Conservation (phyloP, 2,888 invertebrate genomes). For the Mimas tiliae region DNA sequence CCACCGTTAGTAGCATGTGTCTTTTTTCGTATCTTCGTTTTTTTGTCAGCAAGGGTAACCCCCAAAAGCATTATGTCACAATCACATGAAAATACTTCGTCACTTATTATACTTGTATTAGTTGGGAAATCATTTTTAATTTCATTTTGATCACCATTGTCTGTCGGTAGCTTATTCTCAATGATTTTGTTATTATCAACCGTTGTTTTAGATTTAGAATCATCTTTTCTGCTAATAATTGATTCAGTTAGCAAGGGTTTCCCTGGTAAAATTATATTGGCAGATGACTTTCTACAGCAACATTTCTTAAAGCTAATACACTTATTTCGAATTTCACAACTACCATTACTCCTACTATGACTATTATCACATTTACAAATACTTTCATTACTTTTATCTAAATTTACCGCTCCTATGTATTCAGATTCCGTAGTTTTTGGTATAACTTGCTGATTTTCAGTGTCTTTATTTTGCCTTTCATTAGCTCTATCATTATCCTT, state of each 20-base stretch:
- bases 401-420: constrained; percentile 65
- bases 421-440: constrained; percentile 56
- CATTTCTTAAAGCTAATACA: constrained; percentile 47
- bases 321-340: constrained; percentile 38
- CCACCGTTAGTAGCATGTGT: constrained; percentile 25
- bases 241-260: neutral
- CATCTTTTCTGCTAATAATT: neutral
- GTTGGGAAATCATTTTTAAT: neutral
- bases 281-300: constrained; percentile 41
- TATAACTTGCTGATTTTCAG: constrained; percentile 31
- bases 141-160: neutral
- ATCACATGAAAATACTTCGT: constrained; percentile 44
- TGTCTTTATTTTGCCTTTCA: constrained; percentile 23
- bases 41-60: constrained; percentile 62
- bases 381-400: constrained; percentile 65
- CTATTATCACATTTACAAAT: constrained; percentile 46
- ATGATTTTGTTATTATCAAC: neutral
- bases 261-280: constrained; percentile 16
- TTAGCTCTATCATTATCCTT: neutral
- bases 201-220: neutral
- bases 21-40: constrained; percentile 32
- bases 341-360: constrained; percentile 28
- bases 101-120: neutral
- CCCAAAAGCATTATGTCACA: constrained; percentile 70
- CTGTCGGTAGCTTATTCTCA: neutral